phyloP scores from a whole-genome alignment of 2,113 vertebrate genomes.

The Smithornis capensis region DNA sequence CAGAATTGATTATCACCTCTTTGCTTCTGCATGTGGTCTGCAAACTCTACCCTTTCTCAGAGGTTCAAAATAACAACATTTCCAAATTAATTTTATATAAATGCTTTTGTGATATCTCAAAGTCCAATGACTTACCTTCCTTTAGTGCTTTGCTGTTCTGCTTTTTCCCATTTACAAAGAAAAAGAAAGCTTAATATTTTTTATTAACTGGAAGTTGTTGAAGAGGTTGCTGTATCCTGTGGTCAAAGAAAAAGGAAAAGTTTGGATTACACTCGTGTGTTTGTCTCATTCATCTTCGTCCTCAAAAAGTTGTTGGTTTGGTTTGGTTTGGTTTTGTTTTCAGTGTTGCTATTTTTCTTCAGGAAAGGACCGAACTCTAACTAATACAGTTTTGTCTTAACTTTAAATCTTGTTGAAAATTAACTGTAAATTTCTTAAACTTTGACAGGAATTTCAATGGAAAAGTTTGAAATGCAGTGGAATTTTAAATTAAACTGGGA shows the following conservation, averaged over 20 bases:
- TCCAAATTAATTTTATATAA: constrained; percentile 18
- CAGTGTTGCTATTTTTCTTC: not conserved
- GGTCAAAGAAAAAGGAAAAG: not conserved
- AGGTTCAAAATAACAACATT: not conserved
- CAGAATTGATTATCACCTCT: constrained; percentile 30
- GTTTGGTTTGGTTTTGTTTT: not conserved
- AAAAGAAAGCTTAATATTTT: not conserved
- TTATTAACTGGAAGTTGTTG: not conserved
- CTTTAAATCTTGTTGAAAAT: not conserved
- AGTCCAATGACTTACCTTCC: not conserved
- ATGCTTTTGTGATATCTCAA: not conserved
- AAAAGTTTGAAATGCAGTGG: not conserved
- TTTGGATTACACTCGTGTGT: not conserved
- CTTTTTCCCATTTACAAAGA: not conserved
- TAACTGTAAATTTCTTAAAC: not conserved
- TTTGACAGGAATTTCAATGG: not conserved
- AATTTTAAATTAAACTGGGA: not conserved
- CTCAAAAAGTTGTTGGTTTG: not conserved
- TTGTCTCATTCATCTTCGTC: not conserved
- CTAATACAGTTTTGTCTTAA: not conserved
- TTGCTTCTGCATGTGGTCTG: not conserved
- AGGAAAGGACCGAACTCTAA: not conserved
- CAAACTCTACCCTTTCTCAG: not conserved
- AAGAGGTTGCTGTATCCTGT: not conserved
- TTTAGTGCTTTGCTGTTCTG: not conserved